Base-by-base conservation (phyloP, 2,797 vertebrate genomes). In the Parambassis ranga region DNA sequence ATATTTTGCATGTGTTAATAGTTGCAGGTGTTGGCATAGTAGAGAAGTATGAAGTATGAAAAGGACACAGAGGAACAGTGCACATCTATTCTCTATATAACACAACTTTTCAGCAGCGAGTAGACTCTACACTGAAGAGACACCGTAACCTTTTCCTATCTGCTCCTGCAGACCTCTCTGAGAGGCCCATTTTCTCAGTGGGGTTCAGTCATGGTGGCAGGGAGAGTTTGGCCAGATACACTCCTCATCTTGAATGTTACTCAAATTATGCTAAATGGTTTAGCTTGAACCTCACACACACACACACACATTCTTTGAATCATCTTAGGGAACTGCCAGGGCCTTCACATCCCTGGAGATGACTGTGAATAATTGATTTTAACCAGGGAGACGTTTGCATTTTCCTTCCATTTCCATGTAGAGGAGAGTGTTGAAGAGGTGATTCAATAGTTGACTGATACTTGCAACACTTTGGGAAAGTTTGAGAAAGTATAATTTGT, bases 351-450 rank as follows among this genome's bases (percentile, higher is more conserved):
- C 88, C 75, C 84, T 65, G 15, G 79, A 88, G 84, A 75, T 52
- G 50, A 79, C 78, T 83, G 69, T 85, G 82, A 86, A 89, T 91
- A 89, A 91, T 84, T 84, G 78, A 87, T 89, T 92, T 84, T 41
- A 75, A 79, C 74, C 77, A 79, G 65, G 52, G 65, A 79, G 64
- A 87, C 23, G 43, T 82, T 83, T 70, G 68, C 55, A 62, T 71
- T 41, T 38, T 20, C n/a, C 31, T 36, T n/a, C 57, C 44, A 78
- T 86, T 88, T 86, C 72, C 72, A 83, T 77, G 69, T 60, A 64
- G 73, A 82, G 73, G 70, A 51, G 31, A 73, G 51, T 61, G 52
- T 65, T 4, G 47, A 73, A 63, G 69, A 86, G 55, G 67, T 85
- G 82, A 87, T 84, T 87, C 81, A 88, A 82, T 80, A 83, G 73